Evolutionary conservation across 2,888 invertebrate genomes (phyloP).

Genomic region (Tigriopus californicus): DNA sequence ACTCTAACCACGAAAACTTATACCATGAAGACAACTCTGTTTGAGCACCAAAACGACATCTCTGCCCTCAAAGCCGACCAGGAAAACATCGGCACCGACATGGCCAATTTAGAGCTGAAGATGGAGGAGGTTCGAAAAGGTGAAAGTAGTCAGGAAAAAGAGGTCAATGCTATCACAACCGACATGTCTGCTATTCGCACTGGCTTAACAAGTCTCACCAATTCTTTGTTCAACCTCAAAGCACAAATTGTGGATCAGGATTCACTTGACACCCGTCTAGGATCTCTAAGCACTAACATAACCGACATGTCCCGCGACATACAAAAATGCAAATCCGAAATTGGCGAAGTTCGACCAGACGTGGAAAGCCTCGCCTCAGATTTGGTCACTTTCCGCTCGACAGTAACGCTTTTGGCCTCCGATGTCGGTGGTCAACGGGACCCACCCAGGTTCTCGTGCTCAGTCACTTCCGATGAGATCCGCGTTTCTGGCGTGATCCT

Average conservation of each 20-base stretch:
- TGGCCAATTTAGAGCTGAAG: background rate
- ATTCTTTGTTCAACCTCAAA: background rate
- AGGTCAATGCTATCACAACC: background rate
- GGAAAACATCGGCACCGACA: background rate
- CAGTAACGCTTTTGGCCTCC: background rate
- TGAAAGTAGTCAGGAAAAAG: background rate
- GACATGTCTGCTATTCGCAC: background rate
- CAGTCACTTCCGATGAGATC: slow-evolving; percentile 14
- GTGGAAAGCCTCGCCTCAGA: background rate
- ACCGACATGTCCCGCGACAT: background rate
- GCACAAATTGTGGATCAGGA: background rate
- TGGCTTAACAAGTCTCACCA: background rate
- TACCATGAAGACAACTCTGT: background rate
- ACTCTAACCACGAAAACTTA: background rate
- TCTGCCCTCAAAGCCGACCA: background rate
- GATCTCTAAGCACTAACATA: background rate
- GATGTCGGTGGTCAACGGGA: background rate
- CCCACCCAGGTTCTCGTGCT: slow-evolving; percentile 11
- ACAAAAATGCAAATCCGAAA: background rate
- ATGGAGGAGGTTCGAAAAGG: background rate
- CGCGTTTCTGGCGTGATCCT: slow-evolving; percentile 4
- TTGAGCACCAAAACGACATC: background rate
- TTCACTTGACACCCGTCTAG: background rate
- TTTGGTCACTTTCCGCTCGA: background rate
- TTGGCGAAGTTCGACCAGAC: background rate